Base-by-base conservation (phyloP, 2,888 invertebrate genomes). In the Catocala nupta region DNA sequence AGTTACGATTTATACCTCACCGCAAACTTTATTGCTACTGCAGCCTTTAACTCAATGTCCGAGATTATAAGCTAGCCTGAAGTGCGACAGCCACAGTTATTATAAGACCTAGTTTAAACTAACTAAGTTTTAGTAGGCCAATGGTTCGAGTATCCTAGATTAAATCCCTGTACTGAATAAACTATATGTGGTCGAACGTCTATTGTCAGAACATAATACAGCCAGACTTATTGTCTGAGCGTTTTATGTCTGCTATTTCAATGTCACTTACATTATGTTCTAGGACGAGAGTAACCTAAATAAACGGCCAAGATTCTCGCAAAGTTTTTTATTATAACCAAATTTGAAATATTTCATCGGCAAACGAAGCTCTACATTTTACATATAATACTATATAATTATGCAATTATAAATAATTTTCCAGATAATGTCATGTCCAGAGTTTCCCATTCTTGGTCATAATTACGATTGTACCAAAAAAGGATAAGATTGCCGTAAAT, bases 1-100 rank as follows among this genome's bases (percentile, higher is more conserved):
- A 84, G 90, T 77, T 86, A 75, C 80, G 78, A 80, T 81, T 84
- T 83, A 78, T 77, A 51, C 54, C 65, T 52, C 71, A 63, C 59
- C 54, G 60, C 73, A 73, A 68, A 75, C 72, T 72, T 72, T 76
- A 77, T 73, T 65, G 55, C 63, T 65, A 51, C 50, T 64, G 61
- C 59, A 55, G 55, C 55, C 59, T 56, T 50, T 63, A 68, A 65
- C 70, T 63, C 71, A 62, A 59, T 50, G 51, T 55, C 57, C 50
- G 47, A 68, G 62, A 76, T 73, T 75, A 72, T 64, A 68, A 75
- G 13, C 50, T 50, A 63, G 63, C 51, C 57, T 69, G 1, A 64
- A 65, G 59, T 65, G 59, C 67, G 65, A 55, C 49, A 9, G 25
- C 25, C 25, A 25, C 25, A 49, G 49, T 5, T 33, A 33, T 16